Conservation (phyloP, 2,888 invertebrate genomes). For the Cheilosia pagana region DNA sequence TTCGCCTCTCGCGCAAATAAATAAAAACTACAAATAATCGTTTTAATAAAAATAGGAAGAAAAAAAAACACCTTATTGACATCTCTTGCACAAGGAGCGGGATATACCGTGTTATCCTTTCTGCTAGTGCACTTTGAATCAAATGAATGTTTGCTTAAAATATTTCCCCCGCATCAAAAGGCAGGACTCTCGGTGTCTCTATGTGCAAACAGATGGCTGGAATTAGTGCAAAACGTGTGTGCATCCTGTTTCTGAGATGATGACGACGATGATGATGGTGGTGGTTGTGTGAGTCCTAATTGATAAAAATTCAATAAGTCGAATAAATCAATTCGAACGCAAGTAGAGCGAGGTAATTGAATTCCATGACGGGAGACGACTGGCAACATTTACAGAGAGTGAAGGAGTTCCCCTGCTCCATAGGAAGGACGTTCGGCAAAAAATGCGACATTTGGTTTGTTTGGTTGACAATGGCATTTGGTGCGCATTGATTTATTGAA, state of each 20-base stretch:
- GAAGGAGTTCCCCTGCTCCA: not conserved
- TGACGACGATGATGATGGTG: not conserved
- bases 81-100: constrained; percentile 20
- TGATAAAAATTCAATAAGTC: constrained; percentile 73
- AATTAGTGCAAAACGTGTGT: constrained; percentile 38
- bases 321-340: constrained; percentile 70
- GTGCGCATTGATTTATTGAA: constrained; percentile 70
- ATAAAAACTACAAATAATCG: constrained; percentile 48
- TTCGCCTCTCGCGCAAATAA: constrained; percentile 38
- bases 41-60: constrained; percentile 53
- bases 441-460: constrained; percentile 69
- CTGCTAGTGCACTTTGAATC: constrained; percentile 46
- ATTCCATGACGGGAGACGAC: constrained; percentile 45
- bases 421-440: constrained; percentile 8
- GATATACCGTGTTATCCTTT: constrained; percentile 39
- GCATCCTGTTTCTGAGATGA: constrained; percentile 2
- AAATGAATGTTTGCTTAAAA: constrained; percentile 68
- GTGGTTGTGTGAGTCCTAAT: constrained; percentile 47
- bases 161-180: constrained; percentile 28
- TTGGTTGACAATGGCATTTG: constrained; percentile 70
- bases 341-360: constrained; percentile 54
- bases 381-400: constrained; percentile 20
- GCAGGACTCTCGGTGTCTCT: not conserved
- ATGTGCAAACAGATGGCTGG: constrained; percentile 58
- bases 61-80: constrained; percentile 35